phyloP scores from a whole-genome alignment of 30 jellyfish, hydroid and myxozoan species.

The Chironex yamaguchii region DNA sequence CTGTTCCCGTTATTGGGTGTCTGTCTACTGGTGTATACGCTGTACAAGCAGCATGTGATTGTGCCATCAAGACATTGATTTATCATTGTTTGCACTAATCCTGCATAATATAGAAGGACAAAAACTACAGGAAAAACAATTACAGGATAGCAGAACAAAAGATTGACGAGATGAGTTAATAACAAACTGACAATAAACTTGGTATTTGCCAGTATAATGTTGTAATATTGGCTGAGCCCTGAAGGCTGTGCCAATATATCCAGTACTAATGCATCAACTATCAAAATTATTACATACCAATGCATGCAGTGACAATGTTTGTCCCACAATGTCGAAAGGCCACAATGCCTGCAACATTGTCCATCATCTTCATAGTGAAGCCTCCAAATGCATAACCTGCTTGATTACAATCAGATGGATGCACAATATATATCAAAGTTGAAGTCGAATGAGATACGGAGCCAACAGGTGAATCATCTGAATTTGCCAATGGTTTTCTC shows the following conservation, averaged over 20 bases:
- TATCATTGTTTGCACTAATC: too few species aligned
- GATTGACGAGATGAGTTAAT: too few species aligned
- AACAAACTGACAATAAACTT: not conserved
- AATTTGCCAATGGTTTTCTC: not conserved
- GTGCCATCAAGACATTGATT: too few species aligned
- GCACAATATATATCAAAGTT: slow-evolving; percentile 70
- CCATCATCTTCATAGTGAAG: slow-evolving; percentile 84
- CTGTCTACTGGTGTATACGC: too few species aligned
- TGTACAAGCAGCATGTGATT: too few species aligned
- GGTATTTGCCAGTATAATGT: not conserved
- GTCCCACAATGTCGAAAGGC: slow-evolving; percentile 87
- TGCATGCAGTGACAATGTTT: slow-evolving; percentile 83
- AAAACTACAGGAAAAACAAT: too few species aligned
- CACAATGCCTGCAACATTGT: slow-evolving; percentile 88
- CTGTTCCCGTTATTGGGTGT: too few species aligned
- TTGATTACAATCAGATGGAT: slow-evolving; percentile 86
- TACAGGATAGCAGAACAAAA: too few species aligned
- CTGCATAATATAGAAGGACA: too few species aligned
- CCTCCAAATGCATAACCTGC: slow-evolving; percentile 87
- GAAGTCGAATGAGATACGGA: slow-evolving; percentile 81
- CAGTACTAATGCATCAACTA: not conserved
- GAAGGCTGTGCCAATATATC: not conserved
- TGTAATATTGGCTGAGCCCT: not conserved
- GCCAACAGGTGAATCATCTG: slow-evolving; percentile 63
- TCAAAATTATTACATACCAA: slow-evolving; percentile 53